Evolutionary conservation across 2,797 vertebrate species (phyloP).

Genomic region (Hypotaenidia okinawae): DNA sequence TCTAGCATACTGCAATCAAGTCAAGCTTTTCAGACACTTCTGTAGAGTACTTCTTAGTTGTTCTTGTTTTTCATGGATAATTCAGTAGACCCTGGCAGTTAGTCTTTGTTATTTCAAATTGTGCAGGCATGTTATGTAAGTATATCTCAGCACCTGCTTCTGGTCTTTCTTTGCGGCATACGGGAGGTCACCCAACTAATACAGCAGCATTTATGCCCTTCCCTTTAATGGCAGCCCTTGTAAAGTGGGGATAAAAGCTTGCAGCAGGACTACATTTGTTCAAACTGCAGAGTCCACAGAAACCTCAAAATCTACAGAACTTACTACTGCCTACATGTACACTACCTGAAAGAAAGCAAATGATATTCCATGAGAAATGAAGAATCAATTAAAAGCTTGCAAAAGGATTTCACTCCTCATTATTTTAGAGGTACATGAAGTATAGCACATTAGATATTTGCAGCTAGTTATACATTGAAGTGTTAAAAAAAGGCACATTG

Average conservation of each 20-base stretch:
- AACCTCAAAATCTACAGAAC: background rate
- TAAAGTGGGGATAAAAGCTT: background rate
- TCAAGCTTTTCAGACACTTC: background rate
- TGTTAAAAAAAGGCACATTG: background rate
- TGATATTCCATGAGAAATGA: background rate
- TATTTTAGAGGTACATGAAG: background rate
- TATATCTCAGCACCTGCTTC: background rate
- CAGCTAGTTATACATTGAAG: background rate
- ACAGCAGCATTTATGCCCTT: background rate
- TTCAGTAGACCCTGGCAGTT: background rate
- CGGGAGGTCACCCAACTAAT: background rate
- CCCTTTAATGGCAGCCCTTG: background rate
- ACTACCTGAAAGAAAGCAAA: background rate
- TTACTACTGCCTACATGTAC: rapidly evolving
- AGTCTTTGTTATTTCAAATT: background rate
- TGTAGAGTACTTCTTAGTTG: background rate
- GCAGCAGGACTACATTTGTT: background rate
- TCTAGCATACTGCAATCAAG: background rate
- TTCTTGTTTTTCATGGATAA: background rate
- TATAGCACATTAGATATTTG: background rate
- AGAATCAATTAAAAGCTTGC: background rate
- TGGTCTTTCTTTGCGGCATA: background rate
- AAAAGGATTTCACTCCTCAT: background rate
- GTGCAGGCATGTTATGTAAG: background rate
- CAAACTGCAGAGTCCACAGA: background rate